Conservation (phyloP, 2,888 invertebrate genomes). For the Lypha dubia region DNA sequence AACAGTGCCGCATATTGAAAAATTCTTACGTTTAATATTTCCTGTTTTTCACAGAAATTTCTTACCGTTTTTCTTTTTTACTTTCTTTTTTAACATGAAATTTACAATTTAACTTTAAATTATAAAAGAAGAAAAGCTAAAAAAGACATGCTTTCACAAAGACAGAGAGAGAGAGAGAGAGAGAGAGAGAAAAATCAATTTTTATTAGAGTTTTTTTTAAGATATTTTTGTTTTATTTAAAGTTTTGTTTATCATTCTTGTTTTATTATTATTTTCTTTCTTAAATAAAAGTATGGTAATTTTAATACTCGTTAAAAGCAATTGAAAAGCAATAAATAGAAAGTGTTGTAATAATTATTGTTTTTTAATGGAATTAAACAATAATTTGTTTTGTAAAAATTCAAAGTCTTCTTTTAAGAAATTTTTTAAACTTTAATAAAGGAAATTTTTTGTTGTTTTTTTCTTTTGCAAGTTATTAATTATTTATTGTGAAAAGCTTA, state of each 20-base stretch:
- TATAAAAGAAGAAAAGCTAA: not conserved
- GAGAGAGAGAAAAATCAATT: constrained; percentile 36
- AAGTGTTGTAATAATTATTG: constrained; percentile 50
- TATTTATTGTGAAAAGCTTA: constrained; percentile 41
- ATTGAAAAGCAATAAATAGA: constrained; percentile 38
- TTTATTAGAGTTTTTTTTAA: constrained; percentile 48
- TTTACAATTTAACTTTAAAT: constrained; percentile 1
- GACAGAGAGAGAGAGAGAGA: constrained; percentile 4
- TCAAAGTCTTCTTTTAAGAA: constrained; percentile 31
- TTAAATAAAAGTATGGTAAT: constrained; percentile 72
- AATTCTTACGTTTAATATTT: not conserved
- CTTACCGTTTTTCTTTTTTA: constrained; percentile 53
- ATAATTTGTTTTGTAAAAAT: too few species aligned
- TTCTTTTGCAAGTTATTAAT: not conserved
- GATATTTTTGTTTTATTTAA: constrained; percentile 66
- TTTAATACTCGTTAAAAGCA: constrained; percentile 58
- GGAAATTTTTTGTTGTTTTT: constrained; percentile 5
- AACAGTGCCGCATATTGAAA: too few species aligned
- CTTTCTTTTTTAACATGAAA: constrained; percentile 2
- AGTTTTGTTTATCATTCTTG: constrained; percentile 47
- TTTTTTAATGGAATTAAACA: constrained; percentile 54
- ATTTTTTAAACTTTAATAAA: not conserved
- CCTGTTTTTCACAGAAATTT: constrained; percentile 3
- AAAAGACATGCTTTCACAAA: not conserved
- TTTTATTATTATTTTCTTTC: constrained; percentile 51